Percentiles rank a stretch among this genome's conserved stretches.
Evolutionary conservation across 2,113 vertebrate genomes (phyloP).

Genomic region (Phaethon lepturus): DNA sequence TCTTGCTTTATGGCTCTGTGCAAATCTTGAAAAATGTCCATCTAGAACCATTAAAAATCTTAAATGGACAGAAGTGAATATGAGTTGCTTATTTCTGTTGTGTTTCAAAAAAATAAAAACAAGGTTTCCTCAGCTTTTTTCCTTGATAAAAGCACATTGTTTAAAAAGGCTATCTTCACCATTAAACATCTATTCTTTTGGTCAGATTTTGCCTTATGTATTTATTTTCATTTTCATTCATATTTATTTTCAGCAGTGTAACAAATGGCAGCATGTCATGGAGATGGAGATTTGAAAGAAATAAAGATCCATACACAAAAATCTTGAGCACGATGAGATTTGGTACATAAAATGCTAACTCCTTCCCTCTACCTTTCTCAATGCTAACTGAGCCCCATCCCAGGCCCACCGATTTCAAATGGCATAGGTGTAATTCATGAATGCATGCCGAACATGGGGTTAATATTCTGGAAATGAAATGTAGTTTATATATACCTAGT

Average conservation of each 20-base stretch:
- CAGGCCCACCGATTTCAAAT: not conserved
- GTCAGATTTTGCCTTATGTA: not conserved
- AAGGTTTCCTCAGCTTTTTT: not conserved
- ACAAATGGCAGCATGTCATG: not conserved
- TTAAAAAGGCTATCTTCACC: not conserved
- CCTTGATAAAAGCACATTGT: not conserved
- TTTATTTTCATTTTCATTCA: constrained; percentile 37
- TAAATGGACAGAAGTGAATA: not conserved
- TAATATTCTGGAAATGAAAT: constrained; percentile 17
- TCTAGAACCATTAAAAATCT: not conserved
- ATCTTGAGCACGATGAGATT: not conserved
- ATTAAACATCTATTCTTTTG: not conserved
- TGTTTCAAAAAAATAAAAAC: not conserved
- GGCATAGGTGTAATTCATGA: not conserved
- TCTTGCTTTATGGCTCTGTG: not conserved
- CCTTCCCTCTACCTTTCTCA: not conserved
- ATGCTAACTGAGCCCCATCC: not conserved
- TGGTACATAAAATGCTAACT: not conserved
- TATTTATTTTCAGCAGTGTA: not conserved
- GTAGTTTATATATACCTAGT: not conserved
- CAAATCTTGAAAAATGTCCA: not conserved
- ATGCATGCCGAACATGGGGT: not conserved
- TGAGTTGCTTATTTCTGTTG: not conserved
- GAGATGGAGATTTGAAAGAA: not conserved
- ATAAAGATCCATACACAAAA: not conserved